phyloP scores from a whole-genome alignment of 2,888 invertebrate species.

The Copidosoma aretas region DNA sequence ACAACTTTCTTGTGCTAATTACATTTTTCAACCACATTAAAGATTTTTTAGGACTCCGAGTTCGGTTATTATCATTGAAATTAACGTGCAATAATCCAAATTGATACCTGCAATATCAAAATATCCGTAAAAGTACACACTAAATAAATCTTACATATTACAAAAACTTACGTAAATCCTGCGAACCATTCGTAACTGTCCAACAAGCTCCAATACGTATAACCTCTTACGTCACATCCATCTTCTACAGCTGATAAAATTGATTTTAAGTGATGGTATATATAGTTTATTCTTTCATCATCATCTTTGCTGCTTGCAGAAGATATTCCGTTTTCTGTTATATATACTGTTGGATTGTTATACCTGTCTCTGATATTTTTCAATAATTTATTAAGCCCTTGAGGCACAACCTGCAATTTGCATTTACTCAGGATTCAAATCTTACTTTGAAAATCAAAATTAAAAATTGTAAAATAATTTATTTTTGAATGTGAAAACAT shows the following conservation, averaged over 20 bases:
- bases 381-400: constrained; percentile 60
- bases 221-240: not conserved
- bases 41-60: constrained; percentile 71
- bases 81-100: constrained; percentile 77
- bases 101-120: constrained; percentile 46
- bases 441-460: too few relatives aligned
- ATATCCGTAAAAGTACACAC: not conserved
- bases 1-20: not conserved
- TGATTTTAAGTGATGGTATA: constrained; percentile 62
- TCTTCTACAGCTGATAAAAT: constrained; percentile 62
- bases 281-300: constrained; percentile 47
- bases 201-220: not conserved
- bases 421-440: too few relatives aligned
- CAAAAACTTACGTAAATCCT: not conserved
- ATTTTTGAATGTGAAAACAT: not conserved
- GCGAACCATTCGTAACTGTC: constrained; percentile 2
- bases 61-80: constrained; percentile 67
- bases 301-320: constrained; percentile 50
- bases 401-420: constrained; percentile 54
- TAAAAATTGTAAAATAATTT: too few relatives aligned
- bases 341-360: constrained; percentile 53
- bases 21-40: constrained; percentile 61
- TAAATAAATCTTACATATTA: not conserved
- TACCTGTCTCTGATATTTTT: constrained; percentile 60
- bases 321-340: constrained; percentile 61